Percentiles rank a stretch among this genome's conserved stretches.
Evolutionary conservation across 2,113 vertebrate species (phyloP).

Genomic region (Odontophorus gujanensis): DNA sequence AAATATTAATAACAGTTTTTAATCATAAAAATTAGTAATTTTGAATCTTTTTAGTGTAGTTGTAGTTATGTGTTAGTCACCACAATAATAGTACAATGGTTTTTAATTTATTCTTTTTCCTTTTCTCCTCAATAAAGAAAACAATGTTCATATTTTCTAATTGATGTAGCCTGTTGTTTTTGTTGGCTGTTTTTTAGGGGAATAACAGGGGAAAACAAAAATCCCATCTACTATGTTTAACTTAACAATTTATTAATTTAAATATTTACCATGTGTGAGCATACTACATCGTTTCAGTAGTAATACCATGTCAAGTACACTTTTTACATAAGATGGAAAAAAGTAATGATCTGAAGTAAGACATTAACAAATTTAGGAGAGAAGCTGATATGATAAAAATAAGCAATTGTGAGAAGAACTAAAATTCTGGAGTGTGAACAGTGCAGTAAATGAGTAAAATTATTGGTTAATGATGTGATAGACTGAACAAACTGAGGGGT

Average conservation of each 20-base stretch:
- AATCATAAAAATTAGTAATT: slow-evolving; percentile 8
- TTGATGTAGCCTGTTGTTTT: background rate
- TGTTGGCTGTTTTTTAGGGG: background rate
- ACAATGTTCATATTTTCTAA: background rate
- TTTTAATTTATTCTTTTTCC: background rate
- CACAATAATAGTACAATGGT: background rate
- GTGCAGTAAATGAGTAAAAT: background rate
- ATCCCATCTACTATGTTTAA: background rate
- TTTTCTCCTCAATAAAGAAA: background rate
- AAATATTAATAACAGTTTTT: background rate
- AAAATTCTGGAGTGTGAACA: background rate
- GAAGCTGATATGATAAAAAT: background rate
- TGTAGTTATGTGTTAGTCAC: background rate
- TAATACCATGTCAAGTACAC: background rate
- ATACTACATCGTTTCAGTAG: background rate
- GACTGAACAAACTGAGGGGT: background rate
- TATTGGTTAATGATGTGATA: background rate
- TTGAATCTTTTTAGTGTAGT: background rate
- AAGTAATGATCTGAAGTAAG: background rate
- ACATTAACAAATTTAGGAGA: background rate
- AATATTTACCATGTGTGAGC: background rate
- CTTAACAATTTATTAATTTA: background rate
- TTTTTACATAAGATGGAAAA: background rate
- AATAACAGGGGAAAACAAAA: background rate
- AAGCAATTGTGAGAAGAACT: background rate